Conservation (phyloP, 1,140 invertebrate species). For the Caenorhabditis remanei region DNA sequence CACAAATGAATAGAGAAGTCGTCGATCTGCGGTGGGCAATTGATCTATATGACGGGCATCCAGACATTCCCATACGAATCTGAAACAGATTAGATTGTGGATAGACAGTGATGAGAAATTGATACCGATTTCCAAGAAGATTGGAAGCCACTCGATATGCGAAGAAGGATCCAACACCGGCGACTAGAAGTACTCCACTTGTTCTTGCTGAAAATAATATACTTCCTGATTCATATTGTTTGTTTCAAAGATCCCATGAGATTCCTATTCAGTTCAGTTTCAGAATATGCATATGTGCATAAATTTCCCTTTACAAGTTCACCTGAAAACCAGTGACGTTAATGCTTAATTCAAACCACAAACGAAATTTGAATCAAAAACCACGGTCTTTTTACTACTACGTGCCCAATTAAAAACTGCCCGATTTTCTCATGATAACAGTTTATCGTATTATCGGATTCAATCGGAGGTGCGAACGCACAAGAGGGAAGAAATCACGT, state of each 20-base stretch:
- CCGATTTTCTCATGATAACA: background rate
- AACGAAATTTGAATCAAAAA: background rate
- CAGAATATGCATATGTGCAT: background rate
- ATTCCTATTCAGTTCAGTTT: background rate
- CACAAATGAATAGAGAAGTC: slow-evolving; percentile 66
- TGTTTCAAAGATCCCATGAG: background rate
- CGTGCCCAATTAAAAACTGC: slow-evolving; percentile 28
- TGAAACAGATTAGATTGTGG: too few relatives aligned
- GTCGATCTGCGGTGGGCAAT: slow-evolving; percentile 66
- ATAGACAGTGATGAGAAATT: slow-evolving; percentile 30
- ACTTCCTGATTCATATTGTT: too few relatives aligned
- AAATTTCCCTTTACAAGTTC: background rate
- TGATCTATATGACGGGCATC: slow-evolving; percentile 67
- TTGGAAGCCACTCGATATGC: slow-evolving; percentile 68
- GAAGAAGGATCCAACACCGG: slow-evolving; percentile 72
- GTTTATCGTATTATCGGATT: slow-evolving; percentile 24
- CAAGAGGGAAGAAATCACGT: background rate
- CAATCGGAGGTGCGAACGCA: slow-evolving; percentile 34
- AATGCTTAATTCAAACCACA: background rate
- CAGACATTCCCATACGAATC: slow-evolving; percentile 70
- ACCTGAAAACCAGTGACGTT: background rate
- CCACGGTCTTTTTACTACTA: background rate
- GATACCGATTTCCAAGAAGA: slow-evolving; percentile 66
- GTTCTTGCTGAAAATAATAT: slow-evolving; percentile 69
- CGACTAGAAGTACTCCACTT: slow-evolving; percentile 70